Evolutionary conservation across 2,797 vertebrate genomes (phyloP), one percentile per base, ranked within the genome.

Genomic region (Darevskia nairensis): DNA sequence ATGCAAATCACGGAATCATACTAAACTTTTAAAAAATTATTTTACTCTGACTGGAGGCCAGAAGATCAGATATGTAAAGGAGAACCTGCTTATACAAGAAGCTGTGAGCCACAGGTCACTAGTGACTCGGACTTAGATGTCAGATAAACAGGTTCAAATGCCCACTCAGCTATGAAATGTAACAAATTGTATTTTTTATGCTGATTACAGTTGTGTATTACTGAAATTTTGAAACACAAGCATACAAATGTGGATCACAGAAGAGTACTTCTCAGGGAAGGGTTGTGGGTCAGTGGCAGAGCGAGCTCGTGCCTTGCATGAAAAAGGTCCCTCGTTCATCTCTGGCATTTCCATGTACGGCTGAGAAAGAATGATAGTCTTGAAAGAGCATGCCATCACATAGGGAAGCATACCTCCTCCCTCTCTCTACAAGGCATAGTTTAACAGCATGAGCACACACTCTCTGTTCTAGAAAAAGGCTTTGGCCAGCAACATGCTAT

Each of bases 401-500:
- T 64, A 55, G 50, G 50, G 61, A 64, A 64, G 61, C 19, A 64
- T 64, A 64, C 61, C 50, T 15, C 50, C 50, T 55, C 13, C 50
- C 50, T 55, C 50, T 55, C 50, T 55, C 50, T 55, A 55, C 50
- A 55, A 55, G 50, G 50, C 50, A 3, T 55, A 55, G 50, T 55
- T 55, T 55, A 55, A 55, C 50, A 55, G 50, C 50, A 55, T 55
- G 50, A 55, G 50, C 79, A 90, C 71, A 25, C 27, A 74, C 44
- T 89, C 84, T 61, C 61, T 82, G 86, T 78, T 64, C 21, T 64
- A 64, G 61, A 64, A 64, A 64, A 23, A 64, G 61, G 61, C 21
- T 23, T 64, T 19, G 61, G 61, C 61, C 61, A 64, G 61, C 61
- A 64, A 61, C 21, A 64, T 23, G 21, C 17, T 64, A 19, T 19